Evolutionary conservation across 2,113 vertebrate genomes (phyloP), one percentile per base, ranked within the genome.

Genomic region (Phrynosoma platyrhinos): DNA sequence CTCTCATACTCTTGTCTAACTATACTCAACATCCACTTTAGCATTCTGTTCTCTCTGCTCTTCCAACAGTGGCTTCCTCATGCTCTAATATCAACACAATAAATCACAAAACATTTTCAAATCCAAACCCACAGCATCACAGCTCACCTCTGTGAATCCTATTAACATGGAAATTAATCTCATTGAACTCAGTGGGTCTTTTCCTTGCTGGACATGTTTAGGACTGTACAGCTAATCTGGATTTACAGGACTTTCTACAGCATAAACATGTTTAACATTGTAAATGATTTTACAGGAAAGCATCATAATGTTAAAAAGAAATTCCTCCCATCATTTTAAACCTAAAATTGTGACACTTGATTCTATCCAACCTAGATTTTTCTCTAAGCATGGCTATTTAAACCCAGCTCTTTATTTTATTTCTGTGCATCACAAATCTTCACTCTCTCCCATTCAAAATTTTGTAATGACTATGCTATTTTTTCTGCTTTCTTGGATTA

Each of bases 391-490:
- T 71, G 20, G 13, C 58, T 64, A 75, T 12, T 58, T 72, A 75
- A 32, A 75, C 10, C 2, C 47, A 47, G 21, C 4, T 16, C 30
- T 64, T 76, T 1, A 0, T 13, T 32, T 74, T 66, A 62, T 81
- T 69, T 71, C 62, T 78, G 25, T 84, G 40, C 16, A 23, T 53
- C 36, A 88, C 10, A 80, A 66, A 82, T 71, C 12, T n/a, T 68
- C 27, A 58, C 53, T 79, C n/a, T 30, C 85, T 87, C 81, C 7
- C 23, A 40, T 58, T 90, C 52, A 84, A 16, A 7, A 3, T 13
- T 69, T 5, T 40, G 92, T 27, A 88, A 90, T 79, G 8, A 85
- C 72, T 1, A 23, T 66, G 85, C 82, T 80, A 68, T 91, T 74
- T 47, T 9, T 32, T 30, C 55, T 18, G 16, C 36, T 2, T 83